These are phyloP conservation scores for Caradrina kadenii DNA, from an alignment of 2,888 invertebrate species.

Conservation along the genomic window DNA sequence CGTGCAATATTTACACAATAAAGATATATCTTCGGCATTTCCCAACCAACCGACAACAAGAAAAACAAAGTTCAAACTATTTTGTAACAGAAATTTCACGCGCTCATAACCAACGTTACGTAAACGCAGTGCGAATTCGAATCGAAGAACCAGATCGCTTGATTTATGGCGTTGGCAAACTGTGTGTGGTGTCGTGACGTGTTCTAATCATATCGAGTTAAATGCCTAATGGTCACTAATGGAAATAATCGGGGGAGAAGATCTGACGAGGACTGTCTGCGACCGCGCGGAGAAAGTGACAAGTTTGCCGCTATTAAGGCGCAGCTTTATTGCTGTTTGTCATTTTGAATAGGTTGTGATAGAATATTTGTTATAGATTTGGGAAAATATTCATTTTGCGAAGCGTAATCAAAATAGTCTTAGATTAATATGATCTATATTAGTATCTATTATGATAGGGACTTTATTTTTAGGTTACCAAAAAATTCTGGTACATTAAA, in stretches of 20 bases:
- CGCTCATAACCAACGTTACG: constrained; percentile 70
- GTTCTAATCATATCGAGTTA: constrained; percentile 88
- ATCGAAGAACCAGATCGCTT: constrained; percentile 74
- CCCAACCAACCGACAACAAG: constrained; percentile 53
- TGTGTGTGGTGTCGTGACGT: constrained; percentile 80
- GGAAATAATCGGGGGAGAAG: constrained; percentile 86
- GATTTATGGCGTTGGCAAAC: constrained; percentile 84
- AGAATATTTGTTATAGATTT: background rate
- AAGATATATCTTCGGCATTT: constrained; percentile 49
- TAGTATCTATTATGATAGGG: background rate
- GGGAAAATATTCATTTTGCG: background rate
- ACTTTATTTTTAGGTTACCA: background rate
- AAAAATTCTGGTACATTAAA: background rate
- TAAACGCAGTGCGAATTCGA: constrained; percentile 74
- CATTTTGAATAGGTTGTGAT: constrained; percentile 16
- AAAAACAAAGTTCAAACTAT: constrained; percentile 66
- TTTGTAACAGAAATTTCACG: constrained; percentile 71
- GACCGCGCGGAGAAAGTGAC: constrained; percentile 83
- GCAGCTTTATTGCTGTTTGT: constrained; percentile 56
- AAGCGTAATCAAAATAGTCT: background rate
- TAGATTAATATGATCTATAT: no score
- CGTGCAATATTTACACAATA: constrained; percentile 53
- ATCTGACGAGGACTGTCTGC: constrained; percentile 84
- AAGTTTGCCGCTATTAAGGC: constrained; percentile 79
- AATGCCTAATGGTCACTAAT: constrained; percentile 89